Evolutionary conservation across 2,888 invertebrate genomes (phyloP), one percentile per base, ranked within the genome.

Genomic region (Magallana nippona): DNA sequence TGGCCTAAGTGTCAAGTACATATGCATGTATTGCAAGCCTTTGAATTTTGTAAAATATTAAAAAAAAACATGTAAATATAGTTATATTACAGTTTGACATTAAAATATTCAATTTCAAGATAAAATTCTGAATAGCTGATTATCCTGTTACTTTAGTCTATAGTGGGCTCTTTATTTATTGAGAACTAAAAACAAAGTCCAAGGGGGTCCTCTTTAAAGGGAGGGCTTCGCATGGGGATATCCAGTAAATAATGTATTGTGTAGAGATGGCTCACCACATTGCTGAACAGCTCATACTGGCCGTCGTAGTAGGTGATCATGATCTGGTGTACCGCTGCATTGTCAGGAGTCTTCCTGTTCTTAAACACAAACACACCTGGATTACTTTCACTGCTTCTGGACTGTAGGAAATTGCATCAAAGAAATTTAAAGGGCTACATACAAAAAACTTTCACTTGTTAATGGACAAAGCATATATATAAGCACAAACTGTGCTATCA

Each of bases 261-360:
- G 44, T 44, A 44, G 44, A 44, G 44, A 44, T 44, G 57, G 89
- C 93, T 88, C 88, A 93, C 93, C 88, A 91, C 89, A 85, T 89
- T 89, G 85, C 92, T 93, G 83, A 90, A 89, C 10, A 93, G 85
- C 82, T 92, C 90, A 81, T 91, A 87, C 84, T 91, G 92, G 8
- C 92, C 92, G 88, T 93, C 93, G 82, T 89, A 91, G 86, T 93
- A 94, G n/a, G 91, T 90, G 88, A 94, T 93, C 89, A 92, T 88
- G 13, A 93, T 88, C 82, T 90, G 89, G 87, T 93, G 91, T n/a
- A 86, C 86, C 13, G 93, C 93, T 2, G 92, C 86, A 58, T 86
- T 82, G 55, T 92, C 91, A 8, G 94, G 94, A 0, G 88, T 88
- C 63, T 85, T 89, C n/a, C 90, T 89, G 44, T 92, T 90, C 55